Evolutionary conservation across 2,113 vertebrate genomes (phyloP).

Genomic region (Salminus brasiliensis): DNA sequence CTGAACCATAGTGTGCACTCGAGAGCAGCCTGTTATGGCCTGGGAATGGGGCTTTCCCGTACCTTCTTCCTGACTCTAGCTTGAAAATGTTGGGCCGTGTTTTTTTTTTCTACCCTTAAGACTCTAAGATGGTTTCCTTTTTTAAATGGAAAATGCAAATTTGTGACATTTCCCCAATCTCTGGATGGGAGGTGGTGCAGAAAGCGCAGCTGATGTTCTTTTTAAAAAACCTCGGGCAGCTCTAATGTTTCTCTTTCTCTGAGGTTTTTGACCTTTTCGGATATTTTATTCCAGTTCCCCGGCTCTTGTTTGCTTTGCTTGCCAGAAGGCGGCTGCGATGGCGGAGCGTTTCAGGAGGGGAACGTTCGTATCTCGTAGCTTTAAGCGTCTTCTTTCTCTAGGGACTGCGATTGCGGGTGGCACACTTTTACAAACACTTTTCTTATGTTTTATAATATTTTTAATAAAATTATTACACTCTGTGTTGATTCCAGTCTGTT

Average conservation of each 20-base stretch:
- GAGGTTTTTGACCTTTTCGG: constrained; percentile 8
- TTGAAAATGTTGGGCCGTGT: neutral
- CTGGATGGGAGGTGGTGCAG: neutral
- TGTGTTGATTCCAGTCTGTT: too few relatives aligned
- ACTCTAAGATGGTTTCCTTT: neutral
- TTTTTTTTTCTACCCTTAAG: neutral
- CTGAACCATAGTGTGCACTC: too few relatives aligned
- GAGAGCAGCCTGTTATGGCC: neutral
- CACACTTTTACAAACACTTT: neutral
- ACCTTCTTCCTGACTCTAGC: neutral
- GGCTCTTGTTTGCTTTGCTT: constrained; percentile 5
- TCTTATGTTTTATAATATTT: too few relatives aligned
- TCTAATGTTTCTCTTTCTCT: neutral
- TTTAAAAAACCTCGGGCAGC: neutral
- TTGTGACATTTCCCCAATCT: constrained; percentile 7
- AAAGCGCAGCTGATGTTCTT: neutral
- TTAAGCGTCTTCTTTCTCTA: neutral
- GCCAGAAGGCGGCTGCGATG: neutral
- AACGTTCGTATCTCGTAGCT: neutral
- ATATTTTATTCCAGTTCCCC: neutral
- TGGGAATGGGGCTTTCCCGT: too few relatives aligned
- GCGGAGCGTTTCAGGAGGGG: neutral
- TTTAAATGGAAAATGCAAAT: constrained; percentile 26
- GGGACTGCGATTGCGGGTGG: neutral
- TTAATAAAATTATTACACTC: too few relatives aligned